Conservation (phyloP, 2,797 vertebrate genomes). For the Molossus molossus region DNA sequence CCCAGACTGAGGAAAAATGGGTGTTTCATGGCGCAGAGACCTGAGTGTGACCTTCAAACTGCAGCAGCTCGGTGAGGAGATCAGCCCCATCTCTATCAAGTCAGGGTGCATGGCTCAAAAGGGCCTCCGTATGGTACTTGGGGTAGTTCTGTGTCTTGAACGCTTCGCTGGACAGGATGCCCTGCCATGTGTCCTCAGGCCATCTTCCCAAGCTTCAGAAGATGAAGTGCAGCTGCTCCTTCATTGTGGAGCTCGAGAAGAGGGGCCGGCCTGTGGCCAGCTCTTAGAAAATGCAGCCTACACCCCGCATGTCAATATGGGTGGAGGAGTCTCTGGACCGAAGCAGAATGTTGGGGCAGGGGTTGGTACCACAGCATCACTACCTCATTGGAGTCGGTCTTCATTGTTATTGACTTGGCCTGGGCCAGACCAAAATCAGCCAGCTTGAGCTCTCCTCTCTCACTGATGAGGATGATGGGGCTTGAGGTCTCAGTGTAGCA, state of each 20-base stretch:
- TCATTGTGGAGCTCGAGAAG: too few species aligned
- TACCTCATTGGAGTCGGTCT: conserved; percentile 96
- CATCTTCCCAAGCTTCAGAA: conserved; percentile 90
- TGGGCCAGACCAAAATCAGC: conserved; percentile 91
- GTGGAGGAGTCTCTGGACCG: conserved; percentile 96
- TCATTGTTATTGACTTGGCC: conserved; percentile 96
- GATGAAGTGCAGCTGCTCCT: too few species aligned
- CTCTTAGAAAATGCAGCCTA: too few species aligned
- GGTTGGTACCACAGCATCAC: conserved; percentile 96
- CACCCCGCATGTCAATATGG: conserved; percentile 91
- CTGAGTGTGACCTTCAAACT: too few species aligned
- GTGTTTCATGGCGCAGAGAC: too few species aligned
- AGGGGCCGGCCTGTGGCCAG: too few species aligned
- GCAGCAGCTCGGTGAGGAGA: too few species aligned
- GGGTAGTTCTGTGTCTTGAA: conserved; percentile 95
- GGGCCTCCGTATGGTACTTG: conserved; percentile 93
- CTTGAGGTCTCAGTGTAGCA: too few species aligned
- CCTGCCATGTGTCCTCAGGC: conserved; percentile 95
- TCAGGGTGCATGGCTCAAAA: conserved; percentile 94
- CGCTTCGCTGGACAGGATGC: conserved; percentile 94
- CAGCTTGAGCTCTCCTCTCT: too few species aligned
- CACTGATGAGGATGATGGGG: too few species aligned
- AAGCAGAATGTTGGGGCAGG: conserved; percentile 92
- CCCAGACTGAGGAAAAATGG: conserved; percentile 78
- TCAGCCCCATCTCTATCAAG: too few species aligned